Base-by-base conservation (phyloP, 2,113 vertebrate species). In the Engraulis encrasicolus region DNA sequence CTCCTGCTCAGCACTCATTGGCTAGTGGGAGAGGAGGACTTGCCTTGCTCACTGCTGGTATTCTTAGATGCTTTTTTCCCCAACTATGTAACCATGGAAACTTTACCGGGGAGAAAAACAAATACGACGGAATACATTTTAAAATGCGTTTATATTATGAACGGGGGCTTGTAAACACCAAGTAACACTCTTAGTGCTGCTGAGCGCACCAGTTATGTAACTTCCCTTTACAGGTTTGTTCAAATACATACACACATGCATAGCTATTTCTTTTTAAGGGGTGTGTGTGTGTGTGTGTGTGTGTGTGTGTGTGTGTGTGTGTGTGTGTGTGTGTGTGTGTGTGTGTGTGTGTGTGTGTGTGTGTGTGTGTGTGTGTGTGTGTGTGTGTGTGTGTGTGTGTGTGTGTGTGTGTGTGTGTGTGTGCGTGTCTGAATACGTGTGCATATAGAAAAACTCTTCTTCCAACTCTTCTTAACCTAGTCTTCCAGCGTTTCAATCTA, bases 1-100 rank as follows among this genome's bases (percentile, higher is more conserved):
- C 80, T 48, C 12, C 23, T 31, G n/a, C 58, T 31, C 7, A n/a
- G 2, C 27, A 23, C 6, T 50, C 82, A 52, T 77, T 81, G 84
- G 66, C 81, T 50, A 83, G 90, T 87, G 87, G 92, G 90, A 93
- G 93, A 92, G 92, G 91, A 91, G 78, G 45, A 84, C 88, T 88
- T 86, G 93, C 84, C 88, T 88, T 86, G 93, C 83, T 88, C 88
- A 50, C 83, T 45, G 82, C 50, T 54, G 79, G 23, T 91, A 93
- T 92, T 91, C 89, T 91, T 91, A 92, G 91, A 88, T 74, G 66
- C 61, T 83, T 91, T 85, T 14, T 86, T 15, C 84, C 80, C 78
- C n/a, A n/a, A n/a, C n/a, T 5, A 81, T 34, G 92, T 94, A 89
- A 78, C 90, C 90, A 91, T 88, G 88, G 84, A 85, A 77, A 94